These are phyloP conservation scores for Fulica atra DNA, from an alignment of 2,113 vertebrate species.

Conservation along the genomic window DNA sequence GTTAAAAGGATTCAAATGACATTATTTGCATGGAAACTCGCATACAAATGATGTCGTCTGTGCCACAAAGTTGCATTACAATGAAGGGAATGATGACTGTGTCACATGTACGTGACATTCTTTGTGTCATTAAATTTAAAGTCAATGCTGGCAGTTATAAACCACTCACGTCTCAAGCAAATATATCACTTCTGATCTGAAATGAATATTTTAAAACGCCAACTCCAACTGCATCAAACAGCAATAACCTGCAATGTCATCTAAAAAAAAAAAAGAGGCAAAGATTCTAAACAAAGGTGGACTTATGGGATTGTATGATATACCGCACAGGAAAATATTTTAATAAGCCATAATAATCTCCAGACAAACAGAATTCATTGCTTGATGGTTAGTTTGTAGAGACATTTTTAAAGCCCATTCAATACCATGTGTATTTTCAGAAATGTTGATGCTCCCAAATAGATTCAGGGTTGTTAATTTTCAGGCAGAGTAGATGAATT, in stretches of 20 bases:
- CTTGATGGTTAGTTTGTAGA: background rate
- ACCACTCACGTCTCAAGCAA: conserved; percentile 64
- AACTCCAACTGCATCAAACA: conserved; percentile 55
- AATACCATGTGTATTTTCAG: background rate
- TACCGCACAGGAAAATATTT: background rate
- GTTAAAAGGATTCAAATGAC: conserved; percentile 78
- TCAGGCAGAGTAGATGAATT: background rate
- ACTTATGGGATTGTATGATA: background rate
- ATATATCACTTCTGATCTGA: conserved; percentile 67
- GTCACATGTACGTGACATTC: conserved; percentile 73
- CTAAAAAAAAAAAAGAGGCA: background rate
- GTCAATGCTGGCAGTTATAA: conserved; percentile 71
- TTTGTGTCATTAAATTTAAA: conserved; percentile 74
- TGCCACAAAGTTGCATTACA: conserved; percentile 73
- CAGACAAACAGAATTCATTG: background rate
- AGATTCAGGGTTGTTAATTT: conserved; percentile 12
- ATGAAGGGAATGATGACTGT: conserved; percentile 73
- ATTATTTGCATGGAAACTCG: conserved; percentile 76
- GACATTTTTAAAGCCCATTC: background rate
- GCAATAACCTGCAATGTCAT: conserved; percentile 45
- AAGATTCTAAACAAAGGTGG: conserved; percentile 32
- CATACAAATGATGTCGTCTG: conserved; percentile 64
- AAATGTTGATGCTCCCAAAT: background rate
- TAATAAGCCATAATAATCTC: background rate
- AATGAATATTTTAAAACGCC: conserved; percentile 69